Base-by-base conservation (phyloP, 2,113 vertebrate species). In the Himantopus leucocephalus region DNA sequence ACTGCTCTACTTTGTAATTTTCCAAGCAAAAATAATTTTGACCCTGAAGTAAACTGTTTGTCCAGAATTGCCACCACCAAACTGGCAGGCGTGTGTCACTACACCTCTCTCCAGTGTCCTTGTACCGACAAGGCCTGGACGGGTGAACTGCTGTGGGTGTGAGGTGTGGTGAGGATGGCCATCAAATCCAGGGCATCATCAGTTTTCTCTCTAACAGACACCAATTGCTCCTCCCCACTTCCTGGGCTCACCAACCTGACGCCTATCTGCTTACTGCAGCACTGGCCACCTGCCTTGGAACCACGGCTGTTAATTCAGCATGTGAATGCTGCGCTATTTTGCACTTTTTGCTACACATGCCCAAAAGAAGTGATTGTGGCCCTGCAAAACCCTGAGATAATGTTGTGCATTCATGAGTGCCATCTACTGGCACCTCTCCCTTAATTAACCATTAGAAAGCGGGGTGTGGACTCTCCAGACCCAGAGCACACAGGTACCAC, bases 341-440 rank as follows among this genome's bases (percentile, higher is more conserved):
- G 34, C 70, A 37, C 63, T 26, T 93, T 43, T 53, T 58, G 75
- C 43, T 48, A 52, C 35, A 70, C 10, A 1, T 30, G 26, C 55
- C 81, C 75, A 32, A 43, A 79, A 70, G 32, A 60, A 67, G 21
- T 8, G 48, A 29, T 0, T 13, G 32, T 18, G 32, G 59, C 79
- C 45, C 37, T 83, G 41, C 27, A 50, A 75, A 91, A 26, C 29
- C 47, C 83, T 1, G 8, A 63, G 52, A 72, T 48, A 56, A 59
- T 10, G 77, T 18, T 50, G 24, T 60, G 67, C 21, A 82, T 96
- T 89, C 89, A n/a, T 72, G 94, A 91, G 74, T 97, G 91, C 94
- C 97, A 95, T 58, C 94, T 96, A 55, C 95, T 89, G 94, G 92
- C 86, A 89, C 56, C 35, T 56, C 66, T 72, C 80, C 48, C 27